Conservation (phyloP, 2,113 vertebrate genomes). For the Rallus limicola region DNA sequence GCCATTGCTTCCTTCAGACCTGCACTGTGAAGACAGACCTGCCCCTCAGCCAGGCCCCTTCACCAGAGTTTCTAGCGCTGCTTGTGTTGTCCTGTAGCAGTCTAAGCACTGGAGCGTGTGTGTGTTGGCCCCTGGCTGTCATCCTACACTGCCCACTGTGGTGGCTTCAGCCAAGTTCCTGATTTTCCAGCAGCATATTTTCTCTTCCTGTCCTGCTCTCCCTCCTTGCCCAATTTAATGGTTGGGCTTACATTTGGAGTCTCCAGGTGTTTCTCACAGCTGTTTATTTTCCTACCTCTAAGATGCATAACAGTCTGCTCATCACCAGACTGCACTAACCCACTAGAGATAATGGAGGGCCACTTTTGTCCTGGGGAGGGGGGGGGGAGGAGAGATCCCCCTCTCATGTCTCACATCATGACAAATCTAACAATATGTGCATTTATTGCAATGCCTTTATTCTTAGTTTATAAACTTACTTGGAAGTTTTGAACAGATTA, state of each 20-base stretch:
- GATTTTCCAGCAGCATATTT: neutral
- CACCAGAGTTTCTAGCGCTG: neutral
- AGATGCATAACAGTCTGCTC: neutral
- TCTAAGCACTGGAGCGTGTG: neutral
- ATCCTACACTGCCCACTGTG: neutral
- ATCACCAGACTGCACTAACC: neutral
- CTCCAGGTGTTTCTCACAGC: neutral
- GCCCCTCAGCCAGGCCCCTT: neutral
- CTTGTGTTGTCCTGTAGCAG: neutral
- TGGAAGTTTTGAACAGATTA: neutral
- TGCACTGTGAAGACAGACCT: neutral
- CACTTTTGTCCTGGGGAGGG: neutral
- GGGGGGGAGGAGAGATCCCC: neutral
- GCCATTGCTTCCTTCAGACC: neutral
- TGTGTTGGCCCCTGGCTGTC: neutral
- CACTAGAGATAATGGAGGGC: neutral
- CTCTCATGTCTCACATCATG: neutral
- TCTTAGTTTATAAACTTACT: neutral
- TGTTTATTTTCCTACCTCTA: neutral
- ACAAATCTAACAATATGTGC: neutral
- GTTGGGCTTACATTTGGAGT: neutral
- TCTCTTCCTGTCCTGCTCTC: rapidly evolving
- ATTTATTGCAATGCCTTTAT: neutral
- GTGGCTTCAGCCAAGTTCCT: neutral
- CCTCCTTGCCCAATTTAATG: neutral